These are phyloP conservation scores for Sebastes jordani DNA, from an alignment of 2,797 vertebrate genomes.

Conservation along the genomic window DNA sequence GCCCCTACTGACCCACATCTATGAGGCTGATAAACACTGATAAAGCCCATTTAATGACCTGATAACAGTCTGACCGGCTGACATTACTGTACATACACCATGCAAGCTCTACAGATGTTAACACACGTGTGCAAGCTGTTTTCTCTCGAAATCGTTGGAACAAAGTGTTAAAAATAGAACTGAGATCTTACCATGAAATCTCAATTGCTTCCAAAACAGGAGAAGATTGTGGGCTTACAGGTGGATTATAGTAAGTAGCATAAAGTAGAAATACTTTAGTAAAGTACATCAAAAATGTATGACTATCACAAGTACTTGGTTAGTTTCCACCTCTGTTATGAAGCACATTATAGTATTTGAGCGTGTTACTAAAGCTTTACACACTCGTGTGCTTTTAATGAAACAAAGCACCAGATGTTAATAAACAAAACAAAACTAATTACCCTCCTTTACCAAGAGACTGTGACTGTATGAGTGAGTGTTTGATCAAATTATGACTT, in stretches of 20 bases:
- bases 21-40: no score
- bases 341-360: background rate
- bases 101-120: no score
- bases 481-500: background rate
- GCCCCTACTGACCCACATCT: no score
- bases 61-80: no score
- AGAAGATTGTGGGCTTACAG: background rate
- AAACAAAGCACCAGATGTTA: constrained; percentile 9
- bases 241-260: background rate
- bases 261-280: background rate
- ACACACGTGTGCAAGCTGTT: no score
- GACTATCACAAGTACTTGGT: background rate
- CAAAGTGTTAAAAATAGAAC: no score
- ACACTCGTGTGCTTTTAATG: background rate
- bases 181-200: background rate
- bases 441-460: background rate
- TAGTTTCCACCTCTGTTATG: background rate
- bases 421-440: background rate
- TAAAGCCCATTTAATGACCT: no score
- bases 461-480: background rate
- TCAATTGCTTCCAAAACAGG: background rate
- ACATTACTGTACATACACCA: no score
- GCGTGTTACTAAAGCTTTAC: background rate
- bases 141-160: no score
- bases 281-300: background rate